phyloP scores from a whole-genome alignment of 2,888 invertebrate genomes.

The Polyommatus iphigenia region DNA sequence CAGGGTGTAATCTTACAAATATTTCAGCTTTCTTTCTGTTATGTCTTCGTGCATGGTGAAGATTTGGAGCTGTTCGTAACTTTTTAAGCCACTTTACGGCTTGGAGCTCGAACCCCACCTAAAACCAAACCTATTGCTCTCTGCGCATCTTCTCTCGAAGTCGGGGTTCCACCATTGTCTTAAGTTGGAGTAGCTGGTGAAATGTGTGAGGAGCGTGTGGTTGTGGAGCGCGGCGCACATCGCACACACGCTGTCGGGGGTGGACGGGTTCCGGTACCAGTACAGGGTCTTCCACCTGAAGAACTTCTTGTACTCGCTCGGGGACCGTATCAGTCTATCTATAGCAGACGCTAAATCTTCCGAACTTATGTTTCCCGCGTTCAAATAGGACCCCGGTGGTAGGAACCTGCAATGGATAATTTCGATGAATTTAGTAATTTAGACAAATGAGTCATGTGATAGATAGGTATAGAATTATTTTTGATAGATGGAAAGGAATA shows the following conservation, averaged over 20 bases:
- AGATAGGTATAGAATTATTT: too few relatives aligned
- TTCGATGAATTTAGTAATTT: neutral
- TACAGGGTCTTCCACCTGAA: conserved; percentile 59
- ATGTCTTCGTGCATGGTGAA: too few relatives aligned
- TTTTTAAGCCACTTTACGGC: too few relatives aligned
- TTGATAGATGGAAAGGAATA: too few relatives aligned
- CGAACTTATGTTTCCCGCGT: conserved; percentile 48
- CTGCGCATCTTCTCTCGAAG: conserved; percentile 42
- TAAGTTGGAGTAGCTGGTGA: conserved; percentile 51
- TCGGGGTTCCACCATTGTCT: conserved; percentile 61
- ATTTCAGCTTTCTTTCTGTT: too few relatives aligned
- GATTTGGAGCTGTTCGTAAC: neutral
- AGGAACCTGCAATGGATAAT: conserved; percentile 57
- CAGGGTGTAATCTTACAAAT: too few relatives aligned
- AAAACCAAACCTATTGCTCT: neutral
- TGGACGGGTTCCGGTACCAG: conserved; percentile 49
- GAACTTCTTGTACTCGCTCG: conserved; percentile 51
- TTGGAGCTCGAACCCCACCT: neutral
- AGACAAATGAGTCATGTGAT: too few relatives aligned
- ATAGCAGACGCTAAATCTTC: conserved; percentile 54
- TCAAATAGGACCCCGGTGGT: conserved; percentile 64
- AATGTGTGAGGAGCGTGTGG: conserved; percentile 42
- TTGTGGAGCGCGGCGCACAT: conserved; percentile 60
- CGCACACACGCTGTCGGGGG: conserved; percentile 52
- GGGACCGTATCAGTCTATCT: conserved; percentile 49